phyloP scores from a whole-genome alignment of 1,140 invertebrate species.

The Leptinotarsa texana region DNA sequence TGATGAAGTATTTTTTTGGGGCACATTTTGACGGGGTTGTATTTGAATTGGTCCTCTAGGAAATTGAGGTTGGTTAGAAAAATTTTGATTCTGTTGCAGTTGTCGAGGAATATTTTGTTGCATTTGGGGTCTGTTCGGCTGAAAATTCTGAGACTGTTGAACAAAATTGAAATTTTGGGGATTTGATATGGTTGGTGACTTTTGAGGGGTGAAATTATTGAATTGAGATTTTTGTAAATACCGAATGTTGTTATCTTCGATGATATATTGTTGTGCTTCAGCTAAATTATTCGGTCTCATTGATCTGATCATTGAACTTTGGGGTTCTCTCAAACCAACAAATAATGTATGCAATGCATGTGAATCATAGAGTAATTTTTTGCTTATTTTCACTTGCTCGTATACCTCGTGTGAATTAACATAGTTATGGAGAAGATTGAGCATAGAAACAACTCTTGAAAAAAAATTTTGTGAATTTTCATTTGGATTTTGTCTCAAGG shows the following conservation, averaged over 20 bases:
- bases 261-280: not conserved
- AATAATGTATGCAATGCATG: slow-evolving; percentile 6
- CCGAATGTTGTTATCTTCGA: not conserved
- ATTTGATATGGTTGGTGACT: not conserved
- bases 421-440: not conserved
- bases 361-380: not conserved
- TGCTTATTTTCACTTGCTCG: not conserved
- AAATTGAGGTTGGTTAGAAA: slow-evolving; percentile 15
- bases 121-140: not conserved
- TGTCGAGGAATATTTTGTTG: slow-evolving; percentile 1
- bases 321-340: slow-evolving; percentile 12
- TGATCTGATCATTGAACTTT: not conserved
- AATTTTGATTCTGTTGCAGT: not conserved
- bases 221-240: slow-evolving; percentile 4
- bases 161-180: not conserved
- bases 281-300: too few species aligned
- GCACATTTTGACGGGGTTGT: slow-evolving; percentile 1
- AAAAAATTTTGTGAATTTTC: not conserved
- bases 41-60: not conserved
- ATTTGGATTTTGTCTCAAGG: not conserved
- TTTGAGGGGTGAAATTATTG: not conserved
- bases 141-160: not conserved
- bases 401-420: not conserved
- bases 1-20: not conserved
- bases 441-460: not conserved